phyloP scores from a whole-genome alignment of 2,888 invertebrate genomes.

The Cenopis cana region DNA sequence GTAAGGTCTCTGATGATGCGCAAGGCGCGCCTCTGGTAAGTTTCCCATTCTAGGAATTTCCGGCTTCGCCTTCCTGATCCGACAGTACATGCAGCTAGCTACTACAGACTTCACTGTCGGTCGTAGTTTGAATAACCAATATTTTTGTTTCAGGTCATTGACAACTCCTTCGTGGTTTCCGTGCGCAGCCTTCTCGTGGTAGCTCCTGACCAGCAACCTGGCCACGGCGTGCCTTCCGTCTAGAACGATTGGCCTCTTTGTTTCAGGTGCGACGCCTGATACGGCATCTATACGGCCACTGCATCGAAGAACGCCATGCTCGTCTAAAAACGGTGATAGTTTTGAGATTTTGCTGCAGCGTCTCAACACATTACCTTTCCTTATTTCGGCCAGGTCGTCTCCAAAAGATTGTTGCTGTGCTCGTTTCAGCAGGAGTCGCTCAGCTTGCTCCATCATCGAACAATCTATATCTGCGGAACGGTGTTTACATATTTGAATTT shows the following conservation, averaged over 20 bases:
- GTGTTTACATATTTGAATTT: too few species aligned
- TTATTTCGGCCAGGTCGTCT: neutral
- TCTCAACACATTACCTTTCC: neutral
- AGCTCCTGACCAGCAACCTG: neutral
- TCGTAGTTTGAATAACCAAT: neutral
- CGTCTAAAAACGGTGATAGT: neutral
- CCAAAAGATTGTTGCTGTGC: neutral
- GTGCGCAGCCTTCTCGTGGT: neutral
- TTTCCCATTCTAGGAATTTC: neutral
- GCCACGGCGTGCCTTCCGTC: neutral
- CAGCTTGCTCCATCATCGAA: neutral
- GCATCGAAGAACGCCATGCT: neutral
- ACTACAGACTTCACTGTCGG: neutral
- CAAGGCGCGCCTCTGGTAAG: neutral
- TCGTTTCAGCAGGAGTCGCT: neutral
- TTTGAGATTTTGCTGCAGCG: neutral
- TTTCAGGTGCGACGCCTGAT: neutral
- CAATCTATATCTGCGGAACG: neutral
- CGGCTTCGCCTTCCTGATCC: neutral
- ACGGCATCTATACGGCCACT: constrained; percentile 4
- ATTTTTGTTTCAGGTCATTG: constrained; percentile 8
- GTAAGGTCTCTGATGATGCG: too few species aligned
- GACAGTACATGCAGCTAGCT: neutral
- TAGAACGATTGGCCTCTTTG: neutral
- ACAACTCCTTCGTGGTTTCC: neutral